Evolutionary conservation across 2,888 invertebrate species (phyloP), one percentile per base, ranked within the genome.

Genomic region (Syrista parreyssii): DNA sequence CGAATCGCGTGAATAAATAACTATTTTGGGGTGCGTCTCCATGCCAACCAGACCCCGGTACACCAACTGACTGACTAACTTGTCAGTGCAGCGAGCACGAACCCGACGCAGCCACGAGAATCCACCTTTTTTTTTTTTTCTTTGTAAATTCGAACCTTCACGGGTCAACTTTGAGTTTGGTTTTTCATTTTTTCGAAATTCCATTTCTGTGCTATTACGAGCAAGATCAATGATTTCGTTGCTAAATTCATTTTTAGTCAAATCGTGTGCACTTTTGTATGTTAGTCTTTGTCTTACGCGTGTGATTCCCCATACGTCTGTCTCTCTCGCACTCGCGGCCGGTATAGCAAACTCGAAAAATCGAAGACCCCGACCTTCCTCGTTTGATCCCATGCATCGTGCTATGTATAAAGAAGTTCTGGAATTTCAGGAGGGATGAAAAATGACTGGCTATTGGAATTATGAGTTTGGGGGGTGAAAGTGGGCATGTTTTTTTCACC

Each of bases 1-100:
- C 87, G 86, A 88, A 84, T 86, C 84, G 86, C 86, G 87, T 89
- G 87, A 89, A 89, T 89, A 88, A 89, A 88, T 89, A 89, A 89
- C 87, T 88, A 88, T 88, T 87, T 86, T 84, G 83, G 86, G 86
- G 84, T 84, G 85, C 82, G 88, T 89, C 82, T 81, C 86, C 86
- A 88, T 87, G 86, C 83, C 83, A 82, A 88, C 88, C 79, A 55
- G 80, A 80, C 83, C 84, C 84, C 81, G 78, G 40, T 68, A 75
- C 73, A 78, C 68, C 81, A 79, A 79, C 82, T 84, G 79, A 76
- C 84, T 78, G 79, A 82, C 78, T 81, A 76, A 80, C 81, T 82
- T 84, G 84, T 84, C 85, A 85, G 84, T 86, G 84, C 86, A 82
- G 79, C 82, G 82, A 85, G 81, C 82, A 76, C 84, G 79, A 85